Evolutionary conservation across 2,888 invertebrate species (phyloP).

Genomic region (Drosophila longiperda): DNA sequence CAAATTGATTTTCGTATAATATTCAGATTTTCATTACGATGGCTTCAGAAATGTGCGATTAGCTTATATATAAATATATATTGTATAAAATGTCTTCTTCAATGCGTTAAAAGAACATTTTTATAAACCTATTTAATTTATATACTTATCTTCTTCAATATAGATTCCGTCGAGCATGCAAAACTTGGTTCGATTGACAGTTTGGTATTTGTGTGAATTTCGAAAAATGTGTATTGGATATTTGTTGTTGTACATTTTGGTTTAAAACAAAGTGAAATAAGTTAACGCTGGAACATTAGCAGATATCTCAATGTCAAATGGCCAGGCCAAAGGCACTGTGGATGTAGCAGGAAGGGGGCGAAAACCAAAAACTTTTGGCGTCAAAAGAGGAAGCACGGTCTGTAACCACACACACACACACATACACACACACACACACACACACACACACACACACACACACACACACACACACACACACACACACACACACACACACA

Average conservation of each 20-base stretch:
- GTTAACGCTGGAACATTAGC: slow-evolving; percentile 17
- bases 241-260: slow-evolving; percentile 11
- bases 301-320: slow-evolving; percentile 55
- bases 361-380: slow-evolving; percentile 39
- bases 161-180: background rate
- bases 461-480: slow-evolving; percentile 15
- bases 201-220: background rate
- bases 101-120: background rate
- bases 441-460: background rate
- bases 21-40: background rate
- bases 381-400: slow-evolving; percentile 48
- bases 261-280: slow-evolving; percentile 36
- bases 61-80: background rate
- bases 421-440: background rate
- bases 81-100: background rate
- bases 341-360: background rate
- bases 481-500: slow-evolving; percentile 13
- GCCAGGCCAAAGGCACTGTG: slow-evolving; percentile 20
- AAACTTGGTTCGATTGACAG: slow-evolving; percentile 1
- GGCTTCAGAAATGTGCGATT: background rate
- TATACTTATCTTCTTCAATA: background rate
- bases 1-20: no score
- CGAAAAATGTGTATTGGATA: slow-evolving; percentile 13
- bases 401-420: slow-evolving; percentile 11
- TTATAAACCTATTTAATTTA: background rate